Conservation (phyloP, 2,888 invertebrate species). For the Brachyopa scutellaris region DNA sequence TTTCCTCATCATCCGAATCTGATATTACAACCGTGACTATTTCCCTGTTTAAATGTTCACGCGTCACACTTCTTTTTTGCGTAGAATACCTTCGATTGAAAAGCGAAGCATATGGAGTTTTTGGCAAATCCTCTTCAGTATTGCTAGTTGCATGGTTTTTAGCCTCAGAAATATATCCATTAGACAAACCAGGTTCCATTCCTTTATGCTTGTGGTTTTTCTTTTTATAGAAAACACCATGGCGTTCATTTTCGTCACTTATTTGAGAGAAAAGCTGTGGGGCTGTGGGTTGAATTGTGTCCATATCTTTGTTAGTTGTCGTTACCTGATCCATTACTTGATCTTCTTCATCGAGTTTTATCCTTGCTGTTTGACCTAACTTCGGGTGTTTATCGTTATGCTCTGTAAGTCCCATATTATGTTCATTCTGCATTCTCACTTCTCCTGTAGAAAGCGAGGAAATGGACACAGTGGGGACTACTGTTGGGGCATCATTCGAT, state of each 20-base stretch:
- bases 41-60: neutral
- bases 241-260: too few relatives aligned
- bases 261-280: too few relatives aligned
- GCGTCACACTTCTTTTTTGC: neutral
- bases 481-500: neutral
- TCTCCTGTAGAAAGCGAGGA: too few relatives aligned
- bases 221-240: too few relatives aligned
- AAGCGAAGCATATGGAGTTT: neutral
- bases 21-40: slow-evolving; percentile 14
- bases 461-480: too few relatives aligned
- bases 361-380: slow-evolving; percentile 44
- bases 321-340: too few relatives aligned
- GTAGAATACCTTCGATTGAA: slow-evolving; percentile 29
- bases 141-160: slow-evolving; percentile 12
- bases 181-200: too few relatives aligned
- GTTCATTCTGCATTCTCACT: neutral
- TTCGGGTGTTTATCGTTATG: slow-evolving; percentile 29
- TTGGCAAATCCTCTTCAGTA: neutral
- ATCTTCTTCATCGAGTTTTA: slow-evolving; percentile 52
- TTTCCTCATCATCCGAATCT: slow-evolving; percentile 51
- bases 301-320: too few relatives aligned
- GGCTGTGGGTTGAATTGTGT: neutral
- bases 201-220: too few relatives aligned
- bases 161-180: slow-evolving; percentile 11
- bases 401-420: slow-evolving; percentile 31